Conservation (phyloP, 2,888 invertebrate genomes). For the Sminthurides aquaticus region DNA sequence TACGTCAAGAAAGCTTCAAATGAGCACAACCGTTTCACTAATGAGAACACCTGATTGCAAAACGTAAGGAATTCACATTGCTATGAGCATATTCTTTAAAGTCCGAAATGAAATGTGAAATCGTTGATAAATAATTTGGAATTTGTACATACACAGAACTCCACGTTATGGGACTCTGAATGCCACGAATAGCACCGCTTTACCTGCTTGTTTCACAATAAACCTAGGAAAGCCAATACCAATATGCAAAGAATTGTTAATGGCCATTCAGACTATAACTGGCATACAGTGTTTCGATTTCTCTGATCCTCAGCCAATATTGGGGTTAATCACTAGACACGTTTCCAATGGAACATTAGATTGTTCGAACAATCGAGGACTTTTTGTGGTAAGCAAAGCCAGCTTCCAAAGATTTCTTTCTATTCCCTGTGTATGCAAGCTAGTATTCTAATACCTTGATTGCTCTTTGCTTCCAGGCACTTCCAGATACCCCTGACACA, state of each 20-base stretch:
- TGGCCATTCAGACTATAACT: slow-evolving; percentile 58
- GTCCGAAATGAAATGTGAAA: background rate
- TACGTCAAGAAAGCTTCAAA: slow-evolving; percentile 72
- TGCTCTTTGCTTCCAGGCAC: slow-evolving; percentile 54
- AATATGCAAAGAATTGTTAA: slow-evolving; percentile 68
- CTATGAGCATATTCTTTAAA: slow-evolving; percentile 3
- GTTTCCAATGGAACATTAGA: slow-evolving; percentile 66
- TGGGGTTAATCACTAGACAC: slow-evolving; percentile 71
- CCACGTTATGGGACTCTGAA: slow-evolving; percentile 74
- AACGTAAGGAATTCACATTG: too few species aligned
- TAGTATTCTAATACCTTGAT: background rate
- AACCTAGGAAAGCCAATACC: slow-evolving; percentile 78
- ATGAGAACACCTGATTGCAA: slow-evolving; percentile 65
- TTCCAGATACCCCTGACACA: slow-evolving; percentile 59
- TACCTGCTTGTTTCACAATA: slow-evolving; percentile 84
- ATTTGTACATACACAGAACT: slow-evolving; percentile 52
- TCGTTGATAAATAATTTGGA: too few species aligned
- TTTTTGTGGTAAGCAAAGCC: slow-evolving; percentile 75
- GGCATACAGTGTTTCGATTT: slow-evolving; percentile 56
- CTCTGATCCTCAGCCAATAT: slow-evolving; percentile 55
- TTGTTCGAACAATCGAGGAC: slow-evolving; percentile 64
- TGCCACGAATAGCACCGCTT: slow-evolving; percentile 74
- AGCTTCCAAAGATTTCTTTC: too few species aligned
- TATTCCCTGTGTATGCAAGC: background rate
- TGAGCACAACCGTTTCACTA: slow-evolving; percentile 55